A percentile compares a stretch with the other conserved stretches of the same genome.
Conservation (phyloP, 1,140 invertebrate genomes). For the Drosophila parvula region DNA sequence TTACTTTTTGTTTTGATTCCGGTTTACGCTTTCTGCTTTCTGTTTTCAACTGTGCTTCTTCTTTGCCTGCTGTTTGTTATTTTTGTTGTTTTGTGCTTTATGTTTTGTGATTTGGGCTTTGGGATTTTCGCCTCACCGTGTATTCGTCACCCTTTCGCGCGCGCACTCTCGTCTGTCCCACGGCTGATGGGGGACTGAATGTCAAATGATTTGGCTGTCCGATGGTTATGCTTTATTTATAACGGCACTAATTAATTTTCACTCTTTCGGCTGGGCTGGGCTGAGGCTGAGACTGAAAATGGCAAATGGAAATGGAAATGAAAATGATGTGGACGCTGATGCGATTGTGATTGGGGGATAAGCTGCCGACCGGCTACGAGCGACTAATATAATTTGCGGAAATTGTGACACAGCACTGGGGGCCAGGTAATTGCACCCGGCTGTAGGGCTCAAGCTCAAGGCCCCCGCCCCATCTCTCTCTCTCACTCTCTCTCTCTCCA, state of each 20-base stretch:
- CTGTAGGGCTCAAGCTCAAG: slow-evolving; percentile 46
- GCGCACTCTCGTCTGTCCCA: slow-evolving; percentile 29
- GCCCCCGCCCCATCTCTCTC: slow-evolving; percentile 6
- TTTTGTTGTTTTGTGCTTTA: slow-evolving; percentile 28
- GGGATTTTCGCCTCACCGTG: slow-evolving; percentile 18
- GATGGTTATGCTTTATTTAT: slow-evolving; percentile 80
- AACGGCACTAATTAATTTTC: slow-evolving; percentile 76
- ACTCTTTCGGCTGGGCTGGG: slow-evolving; percentile 46
- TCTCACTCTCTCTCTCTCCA: background rate
- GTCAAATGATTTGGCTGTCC: slow-evolving; percentile 74
- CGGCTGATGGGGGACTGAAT: slow-evolving; percentile 61
- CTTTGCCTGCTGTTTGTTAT: slow-evolving; percentile 13
- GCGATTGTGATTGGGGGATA: slow-evolving; percentile 61
- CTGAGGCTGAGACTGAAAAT: slow-evolving; percentile 13
- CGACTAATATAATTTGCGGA: slow-evolving; percentile 77
- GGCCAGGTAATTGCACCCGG: slow-evolving; percentile 53
- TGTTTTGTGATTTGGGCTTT: slow-evolving; percentile 9
- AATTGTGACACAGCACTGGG: slow-evolving; percentile 68
- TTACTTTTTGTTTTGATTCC: slow-evolving; percentile 54
- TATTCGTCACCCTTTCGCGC: slow-evolving; percentile 48
- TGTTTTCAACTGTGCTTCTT: slow-evolving; percentile 26
- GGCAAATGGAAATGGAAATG: slow-evolving; percentile 26
- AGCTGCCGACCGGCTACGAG: slow-evolving; percentile 29
- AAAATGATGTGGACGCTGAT: slow-evolving; percentile 69
- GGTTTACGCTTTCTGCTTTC: slow-evolving; percentile 51